Evolutionary conservation across 2,113 vertebrate species (phyloP).

Genomic region (Charadrius vociferus): DNA sequence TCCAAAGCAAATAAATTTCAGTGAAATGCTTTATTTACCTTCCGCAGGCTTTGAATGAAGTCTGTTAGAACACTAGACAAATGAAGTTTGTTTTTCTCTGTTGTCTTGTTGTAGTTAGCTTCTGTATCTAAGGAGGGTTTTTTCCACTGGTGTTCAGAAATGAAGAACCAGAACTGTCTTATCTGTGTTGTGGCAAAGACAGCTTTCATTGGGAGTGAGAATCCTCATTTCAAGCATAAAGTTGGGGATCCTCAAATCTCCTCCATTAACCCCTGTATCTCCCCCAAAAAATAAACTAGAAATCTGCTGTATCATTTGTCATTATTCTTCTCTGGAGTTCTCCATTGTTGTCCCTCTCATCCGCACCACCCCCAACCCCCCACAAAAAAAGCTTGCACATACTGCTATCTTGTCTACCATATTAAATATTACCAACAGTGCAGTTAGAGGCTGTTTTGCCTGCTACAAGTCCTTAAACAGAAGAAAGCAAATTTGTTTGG

Average conservation of each 20-base stretch:
- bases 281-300: neutral
- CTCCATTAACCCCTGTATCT: neutral
- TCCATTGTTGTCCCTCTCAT: neutral
- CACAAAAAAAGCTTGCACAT: neutral
- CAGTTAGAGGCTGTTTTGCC: neutral
- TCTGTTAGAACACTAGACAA: neutral
- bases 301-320: neutral
- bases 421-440: neutral
- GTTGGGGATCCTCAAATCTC: neutral
- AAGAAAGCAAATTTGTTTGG: neutral
- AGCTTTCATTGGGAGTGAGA: neutral
- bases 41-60: neutral
- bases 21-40: neutral
- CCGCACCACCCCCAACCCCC: rapidly evolving
- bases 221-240: neutral
- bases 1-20: neutral
- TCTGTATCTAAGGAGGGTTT: neutral
- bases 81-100: neutral
- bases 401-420: neutral
- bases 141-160: neutral
- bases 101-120: neutral
- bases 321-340: neutral
- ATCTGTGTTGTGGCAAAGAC: neutral
- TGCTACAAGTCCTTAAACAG: neutral
- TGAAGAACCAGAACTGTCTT: neutral